Evolutionary conservation across 2,797 vertebrate species (phyloP).

Genomic region (Aythya fuligula): DNA sequence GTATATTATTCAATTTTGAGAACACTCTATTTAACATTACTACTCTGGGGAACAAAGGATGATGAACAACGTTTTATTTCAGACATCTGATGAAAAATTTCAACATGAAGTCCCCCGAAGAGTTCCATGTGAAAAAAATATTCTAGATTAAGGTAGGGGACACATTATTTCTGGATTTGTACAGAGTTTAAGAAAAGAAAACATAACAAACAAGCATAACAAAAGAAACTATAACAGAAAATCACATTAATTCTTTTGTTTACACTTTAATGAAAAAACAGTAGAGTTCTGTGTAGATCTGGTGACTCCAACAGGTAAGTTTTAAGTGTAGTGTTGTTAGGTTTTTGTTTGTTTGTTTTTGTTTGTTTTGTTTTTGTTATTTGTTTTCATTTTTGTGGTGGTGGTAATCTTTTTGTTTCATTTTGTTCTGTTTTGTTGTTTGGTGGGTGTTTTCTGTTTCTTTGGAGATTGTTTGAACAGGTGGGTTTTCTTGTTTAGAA

Average conservation of each 20-base stretch:
- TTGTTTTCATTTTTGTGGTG: no score
- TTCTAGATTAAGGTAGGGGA: not conserved
- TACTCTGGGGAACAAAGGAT: not conserved
- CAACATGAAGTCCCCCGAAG: not conserved
- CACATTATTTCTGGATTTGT: not conserved
- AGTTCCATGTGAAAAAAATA: not conserved
- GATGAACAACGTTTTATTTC: not conserved
- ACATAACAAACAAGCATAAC: not conserved
- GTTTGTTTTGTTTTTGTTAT: no score
- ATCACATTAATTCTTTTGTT: not conserved
- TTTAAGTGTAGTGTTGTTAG: not conserved
- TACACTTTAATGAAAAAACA: not conserved
- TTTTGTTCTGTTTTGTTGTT: no score
- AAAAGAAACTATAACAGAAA: not conserved
- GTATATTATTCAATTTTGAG: not conserved
- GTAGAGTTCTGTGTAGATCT: not conserved
- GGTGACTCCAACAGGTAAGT: not conserved
- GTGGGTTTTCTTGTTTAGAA: not conserved
- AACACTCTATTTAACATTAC: not conserved
- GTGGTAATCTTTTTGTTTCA: no score
- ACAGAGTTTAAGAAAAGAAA: not conserved
- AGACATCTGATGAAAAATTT: not conserved
- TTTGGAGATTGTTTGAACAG: not conserved
- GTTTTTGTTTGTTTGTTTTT: no score
- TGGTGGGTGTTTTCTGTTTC: not conserved